These are phyloP conservation scores for Hypotaenidia philippensis DNA, from an alignment of 2,797 vertebrate species.

Conservation along the genomic window DNA sequence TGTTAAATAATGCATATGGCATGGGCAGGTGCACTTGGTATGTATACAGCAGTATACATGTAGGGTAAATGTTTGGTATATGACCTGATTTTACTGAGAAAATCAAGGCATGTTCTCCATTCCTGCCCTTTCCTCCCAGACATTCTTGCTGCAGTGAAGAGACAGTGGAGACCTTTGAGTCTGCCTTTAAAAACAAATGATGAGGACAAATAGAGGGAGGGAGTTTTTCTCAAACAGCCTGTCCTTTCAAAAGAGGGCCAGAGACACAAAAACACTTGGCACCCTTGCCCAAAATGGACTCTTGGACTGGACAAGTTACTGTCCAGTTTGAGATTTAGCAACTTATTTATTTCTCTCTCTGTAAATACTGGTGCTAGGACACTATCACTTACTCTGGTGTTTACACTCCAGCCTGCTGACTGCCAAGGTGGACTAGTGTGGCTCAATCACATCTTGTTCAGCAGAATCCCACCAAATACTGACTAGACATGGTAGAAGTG, in stretches of 20 bases:
- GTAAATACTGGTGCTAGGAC: slow-evolving; percentile 51
- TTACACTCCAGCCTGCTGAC: slow-evolving; percentile 25
- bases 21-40: neutral
- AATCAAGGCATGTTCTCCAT: neutral
- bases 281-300: slow-evolving; percentile 43
- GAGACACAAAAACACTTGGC: neutral
- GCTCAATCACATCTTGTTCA: neutral
- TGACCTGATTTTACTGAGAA: neutral
- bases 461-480: neutral
- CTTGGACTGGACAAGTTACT: slow-evolving; percentile 34
- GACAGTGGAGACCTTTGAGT: neutral
- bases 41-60: neutral
- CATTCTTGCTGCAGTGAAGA: neutral
- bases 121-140: neutral
- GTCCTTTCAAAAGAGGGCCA: neutral
- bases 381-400: slow-evolving; percentile 23
- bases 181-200: slow-evolving; percentile 5
- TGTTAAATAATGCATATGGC: neutral
- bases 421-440: neutral
- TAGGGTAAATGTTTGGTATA: neutral
- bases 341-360: slow-evolving; percentile 53
- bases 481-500: neutral
- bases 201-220: neutral
- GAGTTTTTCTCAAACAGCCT: slow-evolving; percentile 16
- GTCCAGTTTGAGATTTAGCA: slow-evolving; percentile 22